Conservation (phyloP, 2,888 invertebrate genomes). For the Acleris sparsana region DNA sequence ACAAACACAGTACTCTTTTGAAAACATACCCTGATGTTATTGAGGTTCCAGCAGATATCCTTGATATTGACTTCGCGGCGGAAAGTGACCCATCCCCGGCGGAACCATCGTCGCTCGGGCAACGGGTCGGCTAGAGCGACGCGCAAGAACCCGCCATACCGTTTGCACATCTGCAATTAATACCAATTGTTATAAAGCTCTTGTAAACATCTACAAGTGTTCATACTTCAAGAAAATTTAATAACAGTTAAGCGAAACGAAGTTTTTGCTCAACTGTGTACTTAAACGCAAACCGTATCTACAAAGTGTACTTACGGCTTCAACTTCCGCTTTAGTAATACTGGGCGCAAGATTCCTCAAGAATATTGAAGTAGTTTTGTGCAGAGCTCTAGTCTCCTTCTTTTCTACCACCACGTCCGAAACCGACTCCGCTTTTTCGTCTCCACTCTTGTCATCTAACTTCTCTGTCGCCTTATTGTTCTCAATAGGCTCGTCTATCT, state of each 20-base stretch:
- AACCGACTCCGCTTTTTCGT: constrained; percentile 79
- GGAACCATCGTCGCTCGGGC: constrained; percentile 97
- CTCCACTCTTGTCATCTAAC: constrained; percentile 64
- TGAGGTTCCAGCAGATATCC: constrained; percentile 99
- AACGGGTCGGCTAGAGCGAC: constrained; percentile 98
- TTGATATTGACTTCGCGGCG: constrained; percentile 98
- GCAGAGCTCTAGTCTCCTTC: constrained; percentile 88
- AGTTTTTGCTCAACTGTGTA: neutral
- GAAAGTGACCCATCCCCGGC: constrained; percentile 99
- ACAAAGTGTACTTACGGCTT: constrained; percentile 86
- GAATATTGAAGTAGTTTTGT: constrained; percentile 98
- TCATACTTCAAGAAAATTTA: neutral
- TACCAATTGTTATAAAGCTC: too few species aligned
- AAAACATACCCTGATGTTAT: constrained; percentile 91
- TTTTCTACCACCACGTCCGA: constrained; percentile 75
- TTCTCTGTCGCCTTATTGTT: constrained; percentile 64
- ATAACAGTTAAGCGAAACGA: neutral
- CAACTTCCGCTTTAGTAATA: constrained; percentile 98
- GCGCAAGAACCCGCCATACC: constrained; percentile 96
- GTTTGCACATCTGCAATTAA: constrained; percentile 89
- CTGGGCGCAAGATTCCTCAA: constrained; percentile 97
- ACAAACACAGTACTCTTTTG: neutral
- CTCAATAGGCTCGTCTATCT: constrained; percentile 48
- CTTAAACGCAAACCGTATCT: neutral
- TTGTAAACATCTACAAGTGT: neutral